phyloP scores from a whole-genome alignment of 2,113 vertebrate genomes.

The Monopterus albus region DNA sequence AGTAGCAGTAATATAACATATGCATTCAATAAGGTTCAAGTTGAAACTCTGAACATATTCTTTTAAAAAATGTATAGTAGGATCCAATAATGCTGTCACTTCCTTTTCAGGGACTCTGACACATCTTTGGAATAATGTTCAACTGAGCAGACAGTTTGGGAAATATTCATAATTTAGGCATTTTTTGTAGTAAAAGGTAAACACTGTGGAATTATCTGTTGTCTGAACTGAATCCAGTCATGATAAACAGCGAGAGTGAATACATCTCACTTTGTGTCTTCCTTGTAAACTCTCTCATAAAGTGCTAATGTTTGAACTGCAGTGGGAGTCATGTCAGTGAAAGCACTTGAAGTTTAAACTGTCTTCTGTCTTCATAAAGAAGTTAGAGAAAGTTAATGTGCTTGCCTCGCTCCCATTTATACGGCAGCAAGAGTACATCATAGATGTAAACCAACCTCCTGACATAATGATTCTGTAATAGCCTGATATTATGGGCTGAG shows the following conservation, averaged over 20 bases:
- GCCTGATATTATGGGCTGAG: conserved; percentile 13
- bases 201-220: too few relatives aligned
- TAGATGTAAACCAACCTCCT: conserved; percentile 17
- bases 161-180: background rate
- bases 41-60: background rate
- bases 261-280: conserved; percentile 2
- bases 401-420: background rate
- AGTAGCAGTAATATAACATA: background rate
- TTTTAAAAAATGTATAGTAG: background rate
- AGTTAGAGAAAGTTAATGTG: conserved; percentile 12
- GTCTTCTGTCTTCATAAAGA: conserved; percentile 15
- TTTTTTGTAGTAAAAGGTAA: too few relatives aligned
- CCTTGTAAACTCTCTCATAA: conserved; percentile 1
- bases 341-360: conserved; percentile 25
- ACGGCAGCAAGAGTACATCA: background rate
- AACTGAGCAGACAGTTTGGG: background rate
- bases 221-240: too few relatives aligned
- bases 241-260: conserved; percentile 9
- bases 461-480: conserved; percentile 33
- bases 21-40: background rate
- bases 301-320: conserved; percentile 12
- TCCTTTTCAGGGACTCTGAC: background rate
- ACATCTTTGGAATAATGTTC: background rate
- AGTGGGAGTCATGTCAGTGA: conserved; percentile 3
- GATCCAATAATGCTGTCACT: background rate